A percentile compares a stretch with the other conserved stretches of the same genome.
phyloP scores from a whole-genome alignment of 2,888 invertebrate species.

The Scotopteryx bipunctaria region DNA sequence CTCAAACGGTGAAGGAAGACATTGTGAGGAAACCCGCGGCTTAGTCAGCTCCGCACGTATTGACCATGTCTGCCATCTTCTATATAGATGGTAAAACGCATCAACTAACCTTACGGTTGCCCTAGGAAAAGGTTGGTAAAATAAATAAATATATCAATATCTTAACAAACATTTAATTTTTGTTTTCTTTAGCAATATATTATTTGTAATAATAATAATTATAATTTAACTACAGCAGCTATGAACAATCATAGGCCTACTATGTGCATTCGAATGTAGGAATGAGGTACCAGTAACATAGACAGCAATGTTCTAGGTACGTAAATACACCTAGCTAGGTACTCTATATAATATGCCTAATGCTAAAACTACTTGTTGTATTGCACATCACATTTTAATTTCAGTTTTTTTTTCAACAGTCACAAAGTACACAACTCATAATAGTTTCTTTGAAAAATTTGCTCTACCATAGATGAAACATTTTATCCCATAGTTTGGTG shows the following conservation, averaged over 20 bases:
- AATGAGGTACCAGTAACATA: slow-evolving; percentile 54
- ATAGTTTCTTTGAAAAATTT: slow-evolving; percentile 6
- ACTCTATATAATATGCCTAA: slow-evolving; percentile 14
- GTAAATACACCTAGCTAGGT: neutral
- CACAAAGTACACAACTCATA: neutral
- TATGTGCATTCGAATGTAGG: slow-evolving; percentile 51
- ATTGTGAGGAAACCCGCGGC: too few relatives aligned
- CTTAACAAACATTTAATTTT: slow-evolving; percentile 83
- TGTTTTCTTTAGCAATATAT: slow-evolving; percentile 80
- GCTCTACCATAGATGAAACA: slow-evolving; percentile 29
- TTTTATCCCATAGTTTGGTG: slow-evolving; percentile 18
- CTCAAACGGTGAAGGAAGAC: too few relatives aligned
- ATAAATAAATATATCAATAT: slow-evolving; percentile 39
- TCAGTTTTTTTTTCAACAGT: slow-evolving; percentile 14
- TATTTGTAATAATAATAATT: slow-evolving; percentile 73
- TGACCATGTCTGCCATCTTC: too few relatives aligned
- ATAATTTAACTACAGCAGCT: slow-evolving; percentile 77
- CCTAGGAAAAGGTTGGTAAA: slow-evolving; percentile 18
- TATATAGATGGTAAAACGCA: too few relatives aligned
- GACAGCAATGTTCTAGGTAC: slow-evolving; percentile 43
- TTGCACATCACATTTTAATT: slow-evolving; percentile 65
- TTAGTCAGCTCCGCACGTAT: too few relatives aligned
- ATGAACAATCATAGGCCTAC: slow-evolving; percentile 57
- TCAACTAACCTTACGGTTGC: too few relatives aligned
- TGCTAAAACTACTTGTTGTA: slow-evolving; percentile 52